Percentiles rank a stretch among this genome's conserved stretches.
Conservation (phyloP, 2,113 vertebrate species). For the Albula glossodonta region DNA sequence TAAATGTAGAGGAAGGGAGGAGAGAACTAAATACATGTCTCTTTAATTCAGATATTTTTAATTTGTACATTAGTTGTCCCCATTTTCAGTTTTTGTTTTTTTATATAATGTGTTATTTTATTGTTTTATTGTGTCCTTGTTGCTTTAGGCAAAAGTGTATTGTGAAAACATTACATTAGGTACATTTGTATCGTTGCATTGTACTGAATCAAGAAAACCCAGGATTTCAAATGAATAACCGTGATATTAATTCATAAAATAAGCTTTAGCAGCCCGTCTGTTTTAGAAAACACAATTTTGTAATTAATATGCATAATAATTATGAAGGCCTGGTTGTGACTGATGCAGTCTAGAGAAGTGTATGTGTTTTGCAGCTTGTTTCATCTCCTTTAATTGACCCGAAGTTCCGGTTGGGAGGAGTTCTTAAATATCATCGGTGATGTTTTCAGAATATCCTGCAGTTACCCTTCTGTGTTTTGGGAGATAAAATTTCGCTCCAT, state of each 20-base stretch:
- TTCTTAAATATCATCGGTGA: neutral
- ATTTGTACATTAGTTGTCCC: constrained; percentile 54
- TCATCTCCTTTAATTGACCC: neutral
- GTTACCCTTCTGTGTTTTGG: neutral
- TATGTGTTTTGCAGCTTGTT: neutral
- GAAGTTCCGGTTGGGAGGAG: neutral
- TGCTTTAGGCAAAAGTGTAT: constrained; percentile 18
- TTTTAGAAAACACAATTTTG: neutral
- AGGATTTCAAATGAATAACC: neutral
- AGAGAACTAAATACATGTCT: constrained; percentile 31
- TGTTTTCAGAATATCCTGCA: neutral
- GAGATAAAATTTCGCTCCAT: neutral
- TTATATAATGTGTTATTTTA: constrained; percentile 40
- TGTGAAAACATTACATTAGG: neutral
- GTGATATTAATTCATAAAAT: neutral
- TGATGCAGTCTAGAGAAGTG: neutral
- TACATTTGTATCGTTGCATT: neutral
- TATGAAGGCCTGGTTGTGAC: neutral
- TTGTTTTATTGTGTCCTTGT: constrained; percentile 24
- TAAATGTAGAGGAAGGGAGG: constrained; percentile 16
- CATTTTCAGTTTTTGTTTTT: constrained; percentile 34
- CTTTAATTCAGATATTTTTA: constrained; percentile 47
- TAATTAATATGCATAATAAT: neutral
- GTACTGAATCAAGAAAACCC: neutral
- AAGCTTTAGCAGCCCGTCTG: neutral